Conservation (phyloP, 2,888 invertebrate genomes). For the Ommatoiulus sabulosus region DNA sequence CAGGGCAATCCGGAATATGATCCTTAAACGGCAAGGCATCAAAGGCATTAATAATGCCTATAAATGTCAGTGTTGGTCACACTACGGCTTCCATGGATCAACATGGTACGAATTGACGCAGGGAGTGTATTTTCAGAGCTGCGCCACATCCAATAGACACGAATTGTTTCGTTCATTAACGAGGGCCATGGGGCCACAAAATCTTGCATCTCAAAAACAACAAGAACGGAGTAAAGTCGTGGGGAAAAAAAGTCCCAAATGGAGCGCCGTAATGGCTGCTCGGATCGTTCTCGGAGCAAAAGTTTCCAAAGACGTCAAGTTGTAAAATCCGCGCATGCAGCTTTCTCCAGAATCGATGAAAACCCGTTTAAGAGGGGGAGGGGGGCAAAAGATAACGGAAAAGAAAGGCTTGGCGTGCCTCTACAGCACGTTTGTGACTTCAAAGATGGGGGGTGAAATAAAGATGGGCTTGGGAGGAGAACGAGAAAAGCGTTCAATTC, state of each 20-base stretch:
- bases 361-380: not conserved
- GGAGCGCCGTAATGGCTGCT: not conserved
- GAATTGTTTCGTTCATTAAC: not conserved
- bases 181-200: conserved; percentile 36
- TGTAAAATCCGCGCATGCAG: not conserved
- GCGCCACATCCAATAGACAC: not conserved
- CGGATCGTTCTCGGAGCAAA: not conserved
- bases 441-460: not conserved
- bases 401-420: not conserved
- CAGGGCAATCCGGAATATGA: too few species aligned
- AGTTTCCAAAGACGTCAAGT: not conserved
- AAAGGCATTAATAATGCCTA: not conserved
- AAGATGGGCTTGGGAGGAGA: not conserved
- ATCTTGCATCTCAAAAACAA: not conserved
- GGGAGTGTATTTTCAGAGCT: not conserved
- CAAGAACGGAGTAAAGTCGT: not conserved
- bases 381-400: not conserved
- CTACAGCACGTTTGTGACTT: conserved; percentile 41
- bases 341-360: conserved; percentile 1
- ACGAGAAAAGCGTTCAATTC: conserved; percentile 20
- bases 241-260: conserved; percentile 5
- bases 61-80: not conserved
- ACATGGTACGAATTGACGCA: not conserved
- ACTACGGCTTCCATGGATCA: not conserved
- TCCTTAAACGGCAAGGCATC: too few species aligned